Conservation (phyloP, 1,140 invertebrate genomes). For the Eulimnadia texana region DNA sequence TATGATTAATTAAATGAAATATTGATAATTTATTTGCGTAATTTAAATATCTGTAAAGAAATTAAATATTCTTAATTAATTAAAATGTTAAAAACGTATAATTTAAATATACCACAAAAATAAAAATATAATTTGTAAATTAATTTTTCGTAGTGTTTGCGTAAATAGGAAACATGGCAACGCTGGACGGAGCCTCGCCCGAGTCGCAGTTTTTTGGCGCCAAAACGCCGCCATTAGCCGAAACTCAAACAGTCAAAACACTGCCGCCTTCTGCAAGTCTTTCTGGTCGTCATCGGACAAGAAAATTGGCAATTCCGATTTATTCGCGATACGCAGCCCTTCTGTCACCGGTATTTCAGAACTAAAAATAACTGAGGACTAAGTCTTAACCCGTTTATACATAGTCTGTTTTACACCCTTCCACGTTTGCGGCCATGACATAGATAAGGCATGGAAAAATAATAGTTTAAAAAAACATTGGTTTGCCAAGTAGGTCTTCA, state of each 20-base stretch:
- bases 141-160: too few relatives aligned
- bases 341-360: slow-evolving; percentile 8
- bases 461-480: not conserved
- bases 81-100: too few relatives aligned
- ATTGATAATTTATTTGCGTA: too few relatives aligned
- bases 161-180: too few relatives aligned
- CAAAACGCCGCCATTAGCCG: too few relatives aligned
- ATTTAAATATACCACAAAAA: too few relatives aligned
- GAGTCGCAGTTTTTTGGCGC: too few relatives aligned
- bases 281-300: not conserved
- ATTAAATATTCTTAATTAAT: too few relatives aligned
- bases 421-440: not conserved
- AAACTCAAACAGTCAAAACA: not conserved
- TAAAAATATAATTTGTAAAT: too few relatives aligned
- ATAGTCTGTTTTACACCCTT: not conserved
- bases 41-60: too few relatives aligned
- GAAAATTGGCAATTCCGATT: slow-evolving; percentile 6
- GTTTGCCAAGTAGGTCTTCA: not conserved
- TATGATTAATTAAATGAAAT: too few relatives aligned
- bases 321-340: slow-evolving; percentile 2
- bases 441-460: not conserved
- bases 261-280: not conserved
- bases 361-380: not conserved
- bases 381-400: not conserved
- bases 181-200: too few relatives aligned